Percentiles rank a stretch among this genome's conserved stretches.
Evolutionary conservation across 2,113 vertebrate genomes (phyloP).

Genomic region (Lagopus leucura): DNA sequence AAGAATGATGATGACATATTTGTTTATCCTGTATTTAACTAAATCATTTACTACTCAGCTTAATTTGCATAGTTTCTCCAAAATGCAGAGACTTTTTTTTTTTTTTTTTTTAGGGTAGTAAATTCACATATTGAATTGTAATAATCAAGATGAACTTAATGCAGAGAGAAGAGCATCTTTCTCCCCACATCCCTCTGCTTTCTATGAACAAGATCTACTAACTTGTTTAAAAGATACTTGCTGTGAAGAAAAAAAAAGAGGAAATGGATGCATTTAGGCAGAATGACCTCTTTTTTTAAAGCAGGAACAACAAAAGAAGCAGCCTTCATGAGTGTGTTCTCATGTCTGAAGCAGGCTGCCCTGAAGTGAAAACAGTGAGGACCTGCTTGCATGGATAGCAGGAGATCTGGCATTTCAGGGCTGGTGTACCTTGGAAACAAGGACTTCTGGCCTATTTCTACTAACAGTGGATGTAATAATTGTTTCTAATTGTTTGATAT

Average conservation of each 20-base stretch:
- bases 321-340: not conserved
- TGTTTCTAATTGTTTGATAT: not conserved
- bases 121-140: not conserved
- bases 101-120: no score
- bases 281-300: not conserved
- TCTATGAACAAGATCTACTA: not conserved
- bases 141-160: not conserved
- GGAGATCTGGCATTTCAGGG: not conserved
- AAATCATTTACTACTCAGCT: not conserved
- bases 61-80: not conserved
- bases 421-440: not conserved
- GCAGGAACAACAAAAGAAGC: not conserved
- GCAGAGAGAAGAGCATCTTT: not conserved
- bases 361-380: not conserved
- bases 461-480: not conserved
- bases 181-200: not conserved
- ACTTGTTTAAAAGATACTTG: not conserved
- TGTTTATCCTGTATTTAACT: not conserved
- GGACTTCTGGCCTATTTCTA: not conserved
- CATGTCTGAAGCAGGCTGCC: not conserved
- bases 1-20: not conserved
- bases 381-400: not conserved
- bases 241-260: not conserved
- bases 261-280: not conserved
- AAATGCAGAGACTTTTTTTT: not conserved